Evolutionary conservation across 2,888 invertebrate species (phyloP).

Genomic region (Tethea ocularis): DNA sequence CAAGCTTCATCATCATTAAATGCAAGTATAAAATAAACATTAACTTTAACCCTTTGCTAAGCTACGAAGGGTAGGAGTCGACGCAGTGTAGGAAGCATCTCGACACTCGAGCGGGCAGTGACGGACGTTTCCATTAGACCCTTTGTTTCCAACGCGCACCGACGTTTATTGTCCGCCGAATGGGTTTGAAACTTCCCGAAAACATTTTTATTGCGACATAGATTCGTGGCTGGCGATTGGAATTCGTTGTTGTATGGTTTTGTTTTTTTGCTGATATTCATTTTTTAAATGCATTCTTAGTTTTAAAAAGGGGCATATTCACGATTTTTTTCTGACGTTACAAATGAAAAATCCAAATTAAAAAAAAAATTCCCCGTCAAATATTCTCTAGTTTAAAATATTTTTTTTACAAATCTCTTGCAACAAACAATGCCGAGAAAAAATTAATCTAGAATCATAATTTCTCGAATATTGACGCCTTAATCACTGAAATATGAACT

Average conservation of each 20-base stretch:
- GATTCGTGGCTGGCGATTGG: slow-evolving; percentile 6
- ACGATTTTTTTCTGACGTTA: too few species aligned
- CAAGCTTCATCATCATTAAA: too few species aligned
- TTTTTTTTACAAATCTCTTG: too few species aligned
- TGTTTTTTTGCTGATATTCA: neutral
- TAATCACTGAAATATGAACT: too few species aligned
- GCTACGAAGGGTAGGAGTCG: neutral
- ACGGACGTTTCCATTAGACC: slow-evolving; percentile 44
- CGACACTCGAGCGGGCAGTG: slow-evolving; percentile 21
- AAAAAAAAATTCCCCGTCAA: too few species aligned
- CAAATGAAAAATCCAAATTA: too few species aligned
- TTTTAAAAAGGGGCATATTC: too few species aligned
- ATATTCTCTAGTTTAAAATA: too few species aligned
- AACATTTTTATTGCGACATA: slow-evolving; percentile 13
- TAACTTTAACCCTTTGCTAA: neutral
- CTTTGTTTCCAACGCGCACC: slow-evolving; percentile 29
- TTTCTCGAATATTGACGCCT: too few species aligned
- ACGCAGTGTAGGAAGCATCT: neutral
- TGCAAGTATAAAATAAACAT: neutral
- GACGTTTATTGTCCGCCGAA: slow-evolving; percentile 36
- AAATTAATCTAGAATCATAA: too few species aligned
- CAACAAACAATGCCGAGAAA: too few species aligned
- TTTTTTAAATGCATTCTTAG: too few species aligned
- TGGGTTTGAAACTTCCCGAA: slow-evolving; percentile 23
- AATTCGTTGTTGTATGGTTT: slow-evolving; percentile 4